Evolutionary conservation across 2,797 vertebrate species (phyloP), one percentile per base, ranked within the genome.

Genomic region (Rousettus madagascariensis): DNA sequence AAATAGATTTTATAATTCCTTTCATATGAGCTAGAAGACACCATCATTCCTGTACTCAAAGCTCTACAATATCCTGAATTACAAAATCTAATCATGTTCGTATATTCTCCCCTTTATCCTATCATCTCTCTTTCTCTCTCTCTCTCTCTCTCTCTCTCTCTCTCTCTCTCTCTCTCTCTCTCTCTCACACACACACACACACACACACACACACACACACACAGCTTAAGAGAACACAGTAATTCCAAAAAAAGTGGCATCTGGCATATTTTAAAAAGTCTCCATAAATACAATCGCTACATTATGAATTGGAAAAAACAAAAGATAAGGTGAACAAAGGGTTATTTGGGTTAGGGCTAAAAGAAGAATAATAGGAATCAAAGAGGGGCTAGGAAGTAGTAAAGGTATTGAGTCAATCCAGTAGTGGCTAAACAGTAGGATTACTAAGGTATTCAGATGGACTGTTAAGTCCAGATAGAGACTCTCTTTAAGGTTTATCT

Each of bases 261-360:
- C 15, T 33, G 3, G 41, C 7, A 55, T 90, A 95, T 66, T 94
- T 90, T 68, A 78, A 90, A 57, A 85, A 38, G n/a, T 57, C 22
- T 85, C 68, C 61, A 93, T 51, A 91, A 82, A 83, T 49, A 91
- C 1, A 41, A 71, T 71, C 15, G 65, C 9, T 83, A 55, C 28
- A 93, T 20, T 82, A 63, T 89, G 9, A 96, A 71, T 28, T 86
- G 26, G n/a, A 59, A 85, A 65, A 87, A 83, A 66, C 28, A 84
- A 53, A 87, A 3, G 79, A 53, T 90, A 59, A 61, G 57, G 19
- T n/a, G 17, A 36, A 30, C 49, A 28, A 86, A 22, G 7, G 41
- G 22, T 20, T 74, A 87, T 43, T 38, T 8, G 26, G 15, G 43
- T 94, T 4, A 86, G 55, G 30, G 19, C 12, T 80, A 41, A 69